phyloP scores from a whole-genome alignment of 2,797 vertebrate species.

The Clarias laeviceps region DNA sequence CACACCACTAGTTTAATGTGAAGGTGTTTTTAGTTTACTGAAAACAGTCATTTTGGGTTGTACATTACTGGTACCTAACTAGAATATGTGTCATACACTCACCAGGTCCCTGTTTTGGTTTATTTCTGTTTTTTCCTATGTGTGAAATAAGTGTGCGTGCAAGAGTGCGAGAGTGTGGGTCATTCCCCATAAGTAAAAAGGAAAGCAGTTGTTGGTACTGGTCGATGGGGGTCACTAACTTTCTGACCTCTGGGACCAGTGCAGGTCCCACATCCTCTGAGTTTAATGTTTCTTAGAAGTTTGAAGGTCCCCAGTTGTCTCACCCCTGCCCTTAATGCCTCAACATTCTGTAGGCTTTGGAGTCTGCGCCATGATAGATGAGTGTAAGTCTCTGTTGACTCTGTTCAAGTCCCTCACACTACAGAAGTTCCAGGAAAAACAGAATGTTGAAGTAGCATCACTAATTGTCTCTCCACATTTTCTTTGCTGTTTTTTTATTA shows the following conservation, averaged over 20 bases:
- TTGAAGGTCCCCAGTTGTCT: slow-evolving; percentile 14
- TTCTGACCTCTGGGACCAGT: slow-evolving; percentile 19
- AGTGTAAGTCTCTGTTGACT: background rate
- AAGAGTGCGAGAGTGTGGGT: background rate
- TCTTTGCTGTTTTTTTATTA: background rate
- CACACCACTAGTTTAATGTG: background rate
- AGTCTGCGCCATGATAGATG: slow-evolving; percentile 9
- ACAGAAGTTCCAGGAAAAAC: slow-evolving; percentile 10
- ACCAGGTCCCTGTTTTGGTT: background rate
- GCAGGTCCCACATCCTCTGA: slow-evolving; percentile 14
- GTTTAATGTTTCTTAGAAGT: slow-evolving; percentile 19
- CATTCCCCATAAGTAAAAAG: slow-evolving; percentile 17
- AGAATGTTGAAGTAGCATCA: background rate
- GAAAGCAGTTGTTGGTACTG: slow-evolving; percentile 18
- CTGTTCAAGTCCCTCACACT: slow-evolving; percentile 2
- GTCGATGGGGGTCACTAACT: slow-evolving; percentile 23
- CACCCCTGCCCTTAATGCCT: slow-evolving; percentile 14
- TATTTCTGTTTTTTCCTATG: background rate
- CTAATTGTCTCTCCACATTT: background rate
- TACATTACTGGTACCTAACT: background rate
- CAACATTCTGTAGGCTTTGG: background rate
- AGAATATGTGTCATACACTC: background rate
- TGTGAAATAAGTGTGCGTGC: background rate
- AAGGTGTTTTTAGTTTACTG: background rate
- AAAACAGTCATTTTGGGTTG: background rate